Evolutionary conservation across 2,888 invertebrate genomes (phyloP).

Genomic region (Xylota segnis): DNA sequence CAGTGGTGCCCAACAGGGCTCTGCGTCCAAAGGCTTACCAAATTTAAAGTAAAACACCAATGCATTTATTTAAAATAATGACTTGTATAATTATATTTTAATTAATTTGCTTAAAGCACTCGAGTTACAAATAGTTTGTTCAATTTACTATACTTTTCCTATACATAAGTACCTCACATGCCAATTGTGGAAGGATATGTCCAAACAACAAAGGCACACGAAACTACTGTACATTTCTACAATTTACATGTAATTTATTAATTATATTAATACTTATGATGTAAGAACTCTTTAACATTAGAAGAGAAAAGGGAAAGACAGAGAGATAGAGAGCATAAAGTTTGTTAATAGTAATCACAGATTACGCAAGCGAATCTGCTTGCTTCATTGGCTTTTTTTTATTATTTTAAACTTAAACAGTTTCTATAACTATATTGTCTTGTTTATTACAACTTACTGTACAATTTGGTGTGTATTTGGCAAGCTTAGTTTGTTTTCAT

Average conservation of each 20-base stretch:
- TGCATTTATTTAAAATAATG: conserved; percentile 61
- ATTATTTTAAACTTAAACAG: conserved; percentile 24
- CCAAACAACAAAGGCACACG: conserved; percentile 39
- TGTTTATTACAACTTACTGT: conserved; percentile 49
- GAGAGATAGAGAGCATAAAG: conserved; percentile 14
- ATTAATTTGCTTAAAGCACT: conserved; percentile 69
- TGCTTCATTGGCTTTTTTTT: conserved; percentile 45
- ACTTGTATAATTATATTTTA: conserved; percentile 58
- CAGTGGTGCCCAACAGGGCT: not conserved
- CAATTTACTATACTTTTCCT: conserved; percentile 8
- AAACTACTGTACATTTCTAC: conserved; percentile 36
- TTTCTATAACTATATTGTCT: conserved; percentile 14
- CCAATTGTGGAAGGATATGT: conserved; percentile 30
- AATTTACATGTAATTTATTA: conserved; percentile 20
- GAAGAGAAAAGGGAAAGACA: conserved; percentile 10
- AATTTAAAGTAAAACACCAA: conserved; percentile 3
- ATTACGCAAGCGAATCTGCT: conserved; percentile 57
- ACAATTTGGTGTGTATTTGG: conserved; percentile 69
- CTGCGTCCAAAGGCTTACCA: too few relatives aligned
- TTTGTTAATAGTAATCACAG: conserved; percentile 67
- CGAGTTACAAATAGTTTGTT: conserved; percentile 60
- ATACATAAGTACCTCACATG: conserved; percentile 15
- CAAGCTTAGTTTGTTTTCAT: conserved; percentile 51
- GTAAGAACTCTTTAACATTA: conserved; percentile 47
- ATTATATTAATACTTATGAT: conserved; percentile 13